Evolutionary conservation across 2,113 vertebrate genomes (phyloP).

Genomic region (Otus sunia): DNA sequence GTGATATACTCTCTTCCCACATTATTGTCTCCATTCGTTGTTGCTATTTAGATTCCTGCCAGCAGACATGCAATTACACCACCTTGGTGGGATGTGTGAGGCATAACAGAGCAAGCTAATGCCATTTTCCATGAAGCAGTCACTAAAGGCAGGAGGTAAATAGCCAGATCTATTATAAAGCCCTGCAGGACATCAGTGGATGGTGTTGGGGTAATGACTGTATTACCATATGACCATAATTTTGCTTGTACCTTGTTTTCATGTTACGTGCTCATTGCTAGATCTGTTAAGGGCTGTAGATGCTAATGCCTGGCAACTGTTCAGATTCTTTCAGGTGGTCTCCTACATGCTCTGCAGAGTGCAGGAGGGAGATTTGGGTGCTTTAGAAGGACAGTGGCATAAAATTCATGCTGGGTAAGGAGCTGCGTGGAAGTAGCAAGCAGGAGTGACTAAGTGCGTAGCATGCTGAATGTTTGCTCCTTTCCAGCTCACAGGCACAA

Average conservation of each 20-base stretch:
- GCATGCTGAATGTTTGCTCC: not conserved
- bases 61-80: not conserved
- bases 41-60: not conserved
- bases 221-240: not conserved
- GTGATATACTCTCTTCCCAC: not conserved
- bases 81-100: not conserved
- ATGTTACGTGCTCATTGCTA: not conserved
- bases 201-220: not conserved
- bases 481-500: not conserved
- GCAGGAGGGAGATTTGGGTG: not conserved
- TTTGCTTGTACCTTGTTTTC: not conserved
- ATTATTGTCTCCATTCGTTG: not conserved
- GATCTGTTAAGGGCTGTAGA: not conserved
- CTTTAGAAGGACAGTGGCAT: not conserved
- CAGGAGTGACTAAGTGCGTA: not conserved
- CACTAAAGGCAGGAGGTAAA: not conserved
- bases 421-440: not conserved
- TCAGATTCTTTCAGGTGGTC: not conserved
- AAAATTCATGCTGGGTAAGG: not conserved
- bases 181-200: not conserved
- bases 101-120: not conserved
- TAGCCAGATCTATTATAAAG: not conserved
- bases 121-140: accelerated
- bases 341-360: accelerated
- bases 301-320: not conserved